phyloP scores from a whole-genome alignment of 2,888 invertebrate species.

The Plusia festucae region DNA sequence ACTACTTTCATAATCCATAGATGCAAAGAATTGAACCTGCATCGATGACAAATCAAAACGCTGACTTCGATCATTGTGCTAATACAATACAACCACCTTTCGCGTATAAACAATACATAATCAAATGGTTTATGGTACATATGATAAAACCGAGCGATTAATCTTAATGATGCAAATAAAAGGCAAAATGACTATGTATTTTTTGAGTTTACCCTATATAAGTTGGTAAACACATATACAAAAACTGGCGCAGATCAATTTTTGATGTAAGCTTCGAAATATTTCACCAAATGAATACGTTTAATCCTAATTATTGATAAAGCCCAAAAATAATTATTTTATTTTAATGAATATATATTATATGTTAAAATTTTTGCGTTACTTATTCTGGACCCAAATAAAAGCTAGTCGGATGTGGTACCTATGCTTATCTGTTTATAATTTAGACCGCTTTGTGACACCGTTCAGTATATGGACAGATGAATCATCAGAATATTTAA shows the following conservation, averaged over 20 bases:
- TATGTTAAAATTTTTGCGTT: too few species aligned
- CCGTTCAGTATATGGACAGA: constrained; percentile 43
- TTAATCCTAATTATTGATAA: too few species aligned
- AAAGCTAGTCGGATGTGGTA: not conserved
- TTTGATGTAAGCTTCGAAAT: too few species aligned
- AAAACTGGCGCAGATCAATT: too few species aligned
- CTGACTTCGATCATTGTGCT: constrained; percentile 56
- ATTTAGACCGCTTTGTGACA: constrained; percentile 28
- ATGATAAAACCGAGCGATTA: constrained; percentile 22
- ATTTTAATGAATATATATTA: too few species aligned
- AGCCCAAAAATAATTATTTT: too few species aligned
- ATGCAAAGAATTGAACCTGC: constrained; percentile 38
- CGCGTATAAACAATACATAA: constrained; percentile 64
- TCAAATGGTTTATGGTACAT: constrained; percentile 56
- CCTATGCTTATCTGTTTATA: constrained; percentile 2
- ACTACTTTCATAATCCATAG: constrained; percentile 33
- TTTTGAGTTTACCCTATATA: not conserved
- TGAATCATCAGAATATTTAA: constrained; percentile 62
- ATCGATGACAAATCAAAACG: constrained; percentile 61
- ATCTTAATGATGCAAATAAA: not conserved
- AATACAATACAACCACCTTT: constrained; percentile 61
- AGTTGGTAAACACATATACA: not conserved
- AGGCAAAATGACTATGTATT: not conserved
- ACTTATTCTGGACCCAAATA: too few species aligned
- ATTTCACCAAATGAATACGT: too few species aligned